Evolutionary conservation across 2,113 vertebrate genomes (phyloP).

Genomic region (Oryzias curvinotus): DNA sequence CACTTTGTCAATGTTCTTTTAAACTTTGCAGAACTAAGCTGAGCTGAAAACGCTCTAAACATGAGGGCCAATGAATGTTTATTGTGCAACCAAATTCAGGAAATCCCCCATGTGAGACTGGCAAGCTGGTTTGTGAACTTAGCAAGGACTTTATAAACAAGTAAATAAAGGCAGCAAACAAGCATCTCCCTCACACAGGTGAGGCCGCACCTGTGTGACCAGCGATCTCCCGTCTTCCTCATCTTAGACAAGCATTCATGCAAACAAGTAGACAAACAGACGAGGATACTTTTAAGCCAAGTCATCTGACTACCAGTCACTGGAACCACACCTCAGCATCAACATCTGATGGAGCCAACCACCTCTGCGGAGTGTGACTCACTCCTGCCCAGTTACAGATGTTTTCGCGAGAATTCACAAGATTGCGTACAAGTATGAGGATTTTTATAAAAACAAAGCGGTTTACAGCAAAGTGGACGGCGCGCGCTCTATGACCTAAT

Average conservation of each 20-base stretch:
- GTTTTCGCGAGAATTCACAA: neutral
- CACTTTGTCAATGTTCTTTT: too few relatives aligned
- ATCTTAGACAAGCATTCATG: neutral
- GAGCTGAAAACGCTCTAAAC: neutral
- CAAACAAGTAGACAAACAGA: conserved; percentile 12
- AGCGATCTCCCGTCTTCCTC: neutral
- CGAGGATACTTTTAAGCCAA: conserved; percentile 19
- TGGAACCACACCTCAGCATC: conserved; percentile 48
- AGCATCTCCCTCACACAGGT: conserved; percentile 3
- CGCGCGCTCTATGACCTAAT: too few relatives aligned
- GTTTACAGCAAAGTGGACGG: too few relatives aligned
- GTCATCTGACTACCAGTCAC: conserved; percentile 21
- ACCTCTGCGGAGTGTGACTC: conserved; percentile 1
- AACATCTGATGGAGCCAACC: neutral
- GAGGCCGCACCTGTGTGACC: neutral
- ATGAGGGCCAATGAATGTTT: neutral
- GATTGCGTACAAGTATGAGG: neutral
- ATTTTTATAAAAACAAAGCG: too few relatives aligned
- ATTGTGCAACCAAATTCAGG: neutral
- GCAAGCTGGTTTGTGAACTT: neutral
- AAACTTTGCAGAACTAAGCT: neutral
- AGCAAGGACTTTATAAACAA: neutral
- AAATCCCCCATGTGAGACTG: neutral
- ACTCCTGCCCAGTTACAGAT: neutral
- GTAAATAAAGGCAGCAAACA: neutral